Percentiles rank a stretch among this genome's conserved stretches.
These are phyloP conservation scores for Dryococelus australis DNA, from an alignment of 2,888 invertebrate genomes.

Conservation along the genomic window DNA sequence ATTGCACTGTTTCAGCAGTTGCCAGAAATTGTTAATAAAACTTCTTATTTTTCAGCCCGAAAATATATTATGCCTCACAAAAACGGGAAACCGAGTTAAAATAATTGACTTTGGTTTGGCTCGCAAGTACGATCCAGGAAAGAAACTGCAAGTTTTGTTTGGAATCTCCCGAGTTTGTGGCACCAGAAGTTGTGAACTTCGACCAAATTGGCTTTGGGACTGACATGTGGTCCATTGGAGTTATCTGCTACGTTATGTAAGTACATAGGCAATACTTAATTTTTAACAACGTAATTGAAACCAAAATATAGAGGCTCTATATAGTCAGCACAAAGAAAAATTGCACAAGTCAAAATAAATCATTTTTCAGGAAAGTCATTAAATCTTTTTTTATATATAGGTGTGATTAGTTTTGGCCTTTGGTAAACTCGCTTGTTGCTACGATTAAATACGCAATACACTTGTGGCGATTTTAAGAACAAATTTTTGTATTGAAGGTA, in stretches of 20 bases:
- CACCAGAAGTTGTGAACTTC: slow-evolving; percentile 98
- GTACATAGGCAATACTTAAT: slow-evolving; percentile 57
- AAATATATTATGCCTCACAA: slow-evolving; percentile 95
- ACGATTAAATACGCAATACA: too few species aligned
- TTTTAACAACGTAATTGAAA: not conserved
- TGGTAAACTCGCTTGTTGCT: too few species aligned
- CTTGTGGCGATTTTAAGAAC: too few species aligned
- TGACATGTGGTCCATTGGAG: slow-evolving; percentile 99
- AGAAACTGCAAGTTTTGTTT: slow-evolving; percentile 92
- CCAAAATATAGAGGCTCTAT: too few species aligned
- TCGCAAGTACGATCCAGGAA: slow-evolving; percentile 87
- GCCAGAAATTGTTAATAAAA: not conserved
- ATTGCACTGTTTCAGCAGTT: too few species aligned
- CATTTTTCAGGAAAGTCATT: too few species aligned
- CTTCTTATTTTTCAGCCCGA: slow-evolving; percentile 78
- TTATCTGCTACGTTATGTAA: slow-evolving; percentile 98
- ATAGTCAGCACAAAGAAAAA: too few species aligned
- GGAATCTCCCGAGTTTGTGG: slow-evolving; percentile 98
- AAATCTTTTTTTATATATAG: too few species aligned
- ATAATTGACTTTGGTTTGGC: slow-evolving; percentile 99
- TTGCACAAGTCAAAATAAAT: too few species aligned
- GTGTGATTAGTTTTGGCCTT: too few species aligned
- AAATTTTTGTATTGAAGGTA: too few species aligned
- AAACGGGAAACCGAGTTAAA: slow-evolving; percentile 97
- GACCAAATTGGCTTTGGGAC: slow-evolving; percentile 95